phyloP scores from a whole-genome alignment of 2,113 vertebrate genomes.

The Caranx melampygus region DNA sequence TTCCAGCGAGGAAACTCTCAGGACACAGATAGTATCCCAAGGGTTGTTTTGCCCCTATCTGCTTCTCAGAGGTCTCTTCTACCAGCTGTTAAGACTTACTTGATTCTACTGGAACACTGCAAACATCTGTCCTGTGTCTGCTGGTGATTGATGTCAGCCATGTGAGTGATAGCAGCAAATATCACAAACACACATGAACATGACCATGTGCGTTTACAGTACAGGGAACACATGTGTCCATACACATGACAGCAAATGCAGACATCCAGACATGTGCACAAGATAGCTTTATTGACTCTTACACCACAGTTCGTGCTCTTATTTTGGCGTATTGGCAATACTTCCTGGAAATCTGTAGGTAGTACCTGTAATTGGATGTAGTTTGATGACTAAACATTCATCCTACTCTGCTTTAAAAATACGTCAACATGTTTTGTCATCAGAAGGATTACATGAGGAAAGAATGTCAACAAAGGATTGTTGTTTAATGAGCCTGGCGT shows the following conservation, averaged over 20 bases:
- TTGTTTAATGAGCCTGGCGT: background rate
- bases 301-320: background rate
- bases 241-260: conserved; percentile 1
- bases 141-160: conserved; percentile 55
- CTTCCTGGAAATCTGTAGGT: background rate
- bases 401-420: background rate
- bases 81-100: conserved; percentile 64
- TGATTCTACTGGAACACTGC: conserved; percentile 50
- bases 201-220: conserved; percentile 51
- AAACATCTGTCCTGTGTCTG: conserved; percentile 67
- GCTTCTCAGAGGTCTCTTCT: conserved; percentile 32
- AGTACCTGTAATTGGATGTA: conserved; percentile 9
- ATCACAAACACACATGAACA: conserved; percentile 61
- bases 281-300: conserved; percentile 18
- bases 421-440: background rate
- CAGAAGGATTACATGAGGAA: background rate
- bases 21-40: conserved; percentile 38
- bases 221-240: conserved; percentile 43
- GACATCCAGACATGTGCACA: conserved; percentile 36
- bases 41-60: conserved; percentile 49
- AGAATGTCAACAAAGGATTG: background rate
- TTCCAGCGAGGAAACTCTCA: conserved; percentile 25
- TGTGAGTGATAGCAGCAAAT: conserved; percentile 47
- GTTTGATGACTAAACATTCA: background rate
- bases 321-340: background rate